These are phyloP conservation scores for Macquaria australasica DNA, from an alignment of 2,113 vertebrate genomes.

Conservation along the genomic window DNA sequence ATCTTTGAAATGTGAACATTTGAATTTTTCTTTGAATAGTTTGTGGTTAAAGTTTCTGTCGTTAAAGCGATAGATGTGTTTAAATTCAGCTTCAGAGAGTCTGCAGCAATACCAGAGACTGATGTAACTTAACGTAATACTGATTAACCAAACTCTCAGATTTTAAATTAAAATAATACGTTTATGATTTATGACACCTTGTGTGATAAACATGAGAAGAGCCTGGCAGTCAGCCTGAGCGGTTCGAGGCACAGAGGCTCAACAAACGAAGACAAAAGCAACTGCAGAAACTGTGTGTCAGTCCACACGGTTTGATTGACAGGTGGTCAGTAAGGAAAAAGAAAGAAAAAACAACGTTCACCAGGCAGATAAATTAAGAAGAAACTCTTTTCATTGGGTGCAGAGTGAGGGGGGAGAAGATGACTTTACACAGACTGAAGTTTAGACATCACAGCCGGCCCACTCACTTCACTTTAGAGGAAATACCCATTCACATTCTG, in stretches of 20 bases:
- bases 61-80: too few relatives aligned
- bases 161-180: background rate
- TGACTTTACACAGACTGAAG: background rate
- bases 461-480: slow-evolving; percentile 4
- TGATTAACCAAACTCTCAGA: background rate
- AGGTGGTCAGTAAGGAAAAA: background rate
- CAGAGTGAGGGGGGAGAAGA: background rate
- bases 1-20: too few relatives aligned
- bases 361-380: background rate
- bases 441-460: background rate
- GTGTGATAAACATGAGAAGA: too few relatives aligned
- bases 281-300: too few relatives aligned
- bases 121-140: too few relatives aligned
- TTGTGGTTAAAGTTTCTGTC: too few relatives aligned
- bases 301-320: background rate
- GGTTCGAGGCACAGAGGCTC: background rate
- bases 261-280: background rate
- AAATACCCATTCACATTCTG: slow-evolving; percentile 31
- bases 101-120: background rate
- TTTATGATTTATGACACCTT: too few relatives aligned
- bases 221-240: too few relatives aligned
- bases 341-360: background rate
- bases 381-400: too few relatives aligned
- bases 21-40: too few relatives aligned
- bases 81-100: too few relatives aligned